Base-by-base conservation (phyloP, 2,888 invertebrate genomes). In the Palloptera scutellata region DNA sequence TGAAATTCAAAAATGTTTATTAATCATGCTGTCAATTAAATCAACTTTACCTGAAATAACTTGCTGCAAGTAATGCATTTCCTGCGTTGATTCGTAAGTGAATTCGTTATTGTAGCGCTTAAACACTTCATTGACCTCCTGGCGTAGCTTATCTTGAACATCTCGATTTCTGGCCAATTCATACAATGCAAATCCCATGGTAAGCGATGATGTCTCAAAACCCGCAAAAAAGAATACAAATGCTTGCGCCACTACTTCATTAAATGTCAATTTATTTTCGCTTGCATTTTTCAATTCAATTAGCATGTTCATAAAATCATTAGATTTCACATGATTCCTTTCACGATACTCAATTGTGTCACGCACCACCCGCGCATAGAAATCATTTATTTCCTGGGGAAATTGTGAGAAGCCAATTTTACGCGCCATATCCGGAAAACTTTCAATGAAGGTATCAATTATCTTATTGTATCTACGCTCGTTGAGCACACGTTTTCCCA, bases 171-270 rank as follows among this genome's bases (percentile, higher is more conserved):
- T 76, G 0, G 88, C 87, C 42, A 89, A 74, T 73, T 87, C 87
- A 71, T 86, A 88, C 1, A 88, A 70, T 1, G 84, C 83, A 71
- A 86, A 87, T 13, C 85, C 84, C 76, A 87, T 81, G 0, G 86
- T 84, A 0, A 86, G 82, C 0, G 84, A 83, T 0, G 87, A 87
- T 0, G 88, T 88, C 75, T 88, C 88, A 63, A 85, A 88, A 0
- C 88, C 88, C 51, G 87, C 88, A 2, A 79, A 64, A 64, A 87
- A 87, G 73, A 90, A 88, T 0, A 87, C 79, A 51, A 88, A 84
- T 6, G 88, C 86, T 67, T 90, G 88, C 0, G 88, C 86, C 0
- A 86, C 81, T 0, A 89, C 77, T 20, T 88, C 76, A 4, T 86
- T 83, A 1, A 87, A 78, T 1, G 84, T 51, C 9, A 79, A 17